phyloP scores from a whole-genome alignment of 2,113 vertebrate species.

The Boulengeromyrus knoepffleri region DNA sequence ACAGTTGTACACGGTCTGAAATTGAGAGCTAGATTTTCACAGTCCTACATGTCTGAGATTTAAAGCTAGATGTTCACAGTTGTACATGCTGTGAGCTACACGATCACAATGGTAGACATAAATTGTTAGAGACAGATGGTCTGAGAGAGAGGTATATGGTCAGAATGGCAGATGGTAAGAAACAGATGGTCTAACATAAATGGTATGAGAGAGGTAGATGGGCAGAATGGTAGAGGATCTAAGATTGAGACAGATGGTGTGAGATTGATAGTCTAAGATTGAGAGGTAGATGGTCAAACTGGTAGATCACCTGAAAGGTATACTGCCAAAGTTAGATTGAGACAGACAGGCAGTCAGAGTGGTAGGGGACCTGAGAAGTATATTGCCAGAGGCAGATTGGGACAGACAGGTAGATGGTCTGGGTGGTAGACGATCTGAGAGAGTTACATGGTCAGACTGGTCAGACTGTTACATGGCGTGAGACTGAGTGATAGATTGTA shows the following conservation, averaged over 20 bases:
- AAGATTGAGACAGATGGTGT: background rate
- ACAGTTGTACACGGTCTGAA: background rate
- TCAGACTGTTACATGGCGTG: background rate
- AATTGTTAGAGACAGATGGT: background rate
- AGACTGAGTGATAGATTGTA: background rate
- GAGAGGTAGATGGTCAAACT: background rate
- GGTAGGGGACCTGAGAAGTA: background rate
- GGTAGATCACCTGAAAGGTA: background rate
- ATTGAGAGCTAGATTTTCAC: background rate
- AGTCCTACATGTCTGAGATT: background rate
- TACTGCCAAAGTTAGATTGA: background rate
- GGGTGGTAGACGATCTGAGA: background rate
- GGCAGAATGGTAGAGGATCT: background rate
- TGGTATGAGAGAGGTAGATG: background rate
- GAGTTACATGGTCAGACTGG: background rate
- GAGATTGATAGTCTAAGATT: background rate
- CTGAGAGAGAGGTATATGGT: background rate
- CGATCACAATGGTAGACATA: background rate
- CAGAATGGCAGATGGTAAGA: background rate
- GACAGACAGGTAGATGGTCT: background rate
- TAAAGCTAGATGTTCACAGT: background rate
- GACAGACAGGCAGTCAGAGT: background rate
- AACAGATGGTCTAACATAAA: background rate
- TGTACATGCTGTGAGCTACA: background rate
- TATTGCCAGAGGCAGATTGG: background rate